A percentile compares a stretch with the other conserved stretches of the same genome.
Evolutionary conservation across 2,888 invertebrate genomes (phyloP).

Genomic region (Dascillus cervinus): DNA sequence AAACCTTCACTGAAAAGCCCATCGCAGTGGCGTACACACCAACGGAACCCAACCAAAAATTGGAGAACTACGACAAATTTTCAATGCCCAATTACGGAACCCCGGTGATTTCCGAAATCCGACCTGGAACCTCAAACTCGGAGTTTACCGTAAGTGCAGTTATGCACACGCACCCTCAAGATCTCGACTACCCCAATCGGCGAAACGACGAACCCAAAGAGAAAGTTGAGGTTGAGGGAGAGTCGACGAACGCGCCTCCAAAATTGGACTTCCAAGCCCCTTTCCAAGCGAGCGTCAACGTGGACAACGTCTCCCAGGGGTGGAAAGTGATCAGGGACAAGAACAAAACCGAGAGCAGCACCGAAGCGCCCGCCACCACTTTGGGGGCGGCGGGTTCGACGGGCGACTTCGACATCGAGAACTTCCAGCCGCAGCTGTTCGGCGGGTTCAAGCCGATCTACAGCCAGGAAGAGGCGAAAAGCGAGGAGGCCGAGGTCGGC

Average conservation of each 20-base stretch:
- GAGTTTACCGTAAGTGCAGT: slow-evolving; percentile 41
- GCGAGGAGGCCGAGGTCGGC: slow-evolving; percentile 1
- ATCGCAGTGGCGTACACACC: slow-evolving; percentile 61
- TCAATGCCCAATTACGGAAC: slow-evolving; percentile 45
- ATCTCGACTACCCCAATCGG: slow-evolving; percentile 2
- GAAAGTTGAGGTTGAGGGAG: slow-evolving; percentile 14
- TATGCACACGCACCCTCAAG: slow-evolving; percentile 38
- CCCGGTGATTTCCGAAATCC: slow-evolving; percentile 45
- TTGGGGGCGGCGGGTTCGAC: slow-evolving; percentile 36
- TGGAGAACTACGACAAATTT: slow-evolving; percentile 31
- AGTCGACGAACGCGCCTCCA: slow-evolving; percentile 28
- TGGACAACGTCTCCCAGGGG: slow-evolving; percentile 51
- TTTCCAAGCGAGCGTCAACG: slow-evolving; percentile 58
- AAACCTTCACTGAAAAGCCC: slow-evolving; percentile 48
- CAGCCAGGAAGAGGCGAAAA: slow-evolving; percentile 26
- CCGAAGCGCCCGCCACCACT: slow-evolving; percentile 27
- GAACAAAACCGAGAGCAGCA: slow-evolving; percentile 24
- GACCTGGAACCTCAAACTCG: slow-evolving; percentile 30
- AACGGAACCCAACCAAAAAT: slow-evolving; percentile 42
- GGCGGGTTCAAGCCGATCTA: slow-evolving; percentile 67
- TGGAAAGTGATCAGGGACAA: slow-evolving; percentile 52
- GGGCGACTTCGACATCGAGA: slow-evolving; percentile 54
- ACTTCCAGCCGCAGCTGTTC: slow-evolving; percentile 59
- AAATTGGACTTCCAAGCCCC: slow-evolving; percentile 58
- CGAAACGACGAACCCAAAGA: slow-evolving; percentile 15